Evolutionary conservation across 2,797 vertebrate genomes (phyloP).

Genomic region (Tapera naevia): DNA sequence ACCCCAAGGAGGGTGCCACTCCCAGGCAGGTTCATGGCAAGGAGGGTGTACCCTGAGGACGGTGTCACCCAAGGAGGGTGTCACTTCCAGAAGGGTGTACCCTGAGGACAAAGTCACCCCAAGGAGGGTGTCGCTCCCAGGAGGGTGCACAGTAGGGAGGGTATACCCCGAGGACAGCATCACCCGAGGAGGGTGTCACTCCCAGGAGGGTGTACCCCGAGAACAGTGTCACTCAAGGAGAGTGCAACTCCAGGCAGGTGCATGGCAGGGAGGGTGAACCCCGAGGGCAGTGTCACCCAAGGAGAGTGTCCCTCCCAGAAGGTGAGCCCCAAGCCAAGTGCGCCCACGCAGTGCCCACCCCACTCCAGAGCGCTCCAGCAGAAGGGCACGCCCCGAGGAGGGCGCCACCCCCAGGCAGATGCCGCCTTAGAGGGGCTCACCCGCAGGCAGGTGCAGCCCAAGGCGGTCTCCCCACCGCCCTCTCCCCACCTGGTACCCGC

Average conservation of each 20-base stretch:
- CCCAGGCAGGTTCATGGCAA: too few relatives aligned
- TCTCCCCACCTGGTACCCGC: background rate
- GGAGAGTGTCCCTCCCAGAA: too few relatives aligned
- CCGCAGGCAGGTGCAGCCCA: background rate
- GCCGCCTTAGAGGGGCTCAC: background rate
- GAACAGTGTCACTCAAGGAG: background rate
- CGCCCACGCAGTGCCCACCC: background rate
- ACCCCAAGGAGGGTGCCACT: too few relatives aligned
- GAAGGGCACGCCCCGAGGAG: background rate
- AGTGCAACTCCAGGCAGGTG: background rate
- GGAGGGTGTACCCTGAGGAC: too few relatives aligned
- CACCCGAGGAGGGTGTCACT: background rate
- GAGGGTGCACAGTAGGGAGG: background rate
- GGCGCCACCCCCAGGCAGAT: background rate
- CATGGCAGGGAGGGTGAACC: too few relatives aligned
- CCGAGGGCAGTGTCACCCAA: too few relatives aligned
- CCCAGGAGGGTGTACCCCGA: accelerated
- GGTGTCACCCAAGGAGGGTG: too few relatives aligned
- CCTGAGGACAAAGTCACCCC: too few relatives aligned
- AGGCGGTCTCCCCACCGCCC: background rate
- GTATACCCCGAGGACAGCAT: background rate
- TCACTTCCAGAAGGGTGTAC: too few relatives aligned
- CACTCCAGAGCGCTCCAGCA: too few relatives aligned
- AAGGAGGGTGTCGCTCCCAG: too few relatives aligned
- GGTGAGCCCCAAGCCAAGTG: background rate